Evolutionary conservation across 2,113 vertebrate species (phyloP).

Genomic region (Pygathrix nemaeus): DNA sequence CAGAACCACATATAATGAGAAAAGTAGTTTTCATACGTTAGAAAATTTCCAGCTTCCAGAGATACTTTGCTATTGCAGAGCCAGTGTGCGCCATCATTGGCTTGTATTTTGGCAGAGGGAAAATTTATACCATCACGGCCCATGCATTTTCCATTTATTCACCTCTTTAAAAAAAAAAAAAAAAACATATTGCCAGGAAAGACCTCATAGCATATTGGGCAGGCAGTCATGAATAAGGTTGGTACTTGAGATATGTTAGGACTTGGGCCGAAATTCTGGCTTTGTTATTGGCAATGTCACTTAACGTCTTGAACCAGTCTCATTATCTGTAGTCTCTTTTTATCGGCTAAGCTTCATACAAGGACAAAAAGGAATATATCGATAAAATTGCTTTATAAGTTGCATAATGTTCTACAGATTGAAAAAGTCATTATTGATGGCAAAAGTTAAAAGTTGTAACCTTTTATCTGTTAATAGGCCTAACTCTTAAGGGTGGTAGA

Average conservation of each 20-base stretch:
- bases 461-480: background rate
- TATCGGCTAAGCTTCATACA: background rate
- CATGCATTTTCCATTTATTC: conserved; percentile 21
- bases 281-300: background rate
- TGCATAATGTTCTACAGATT: background rate
- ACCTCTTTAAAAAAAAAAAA: background rate
- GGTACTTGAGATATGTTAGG: background rate
- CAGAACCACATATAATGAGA: conserved; percentile 21
- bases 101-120: conserved; percentile 15
- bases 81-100: background rate
- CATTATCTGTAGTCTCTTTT: background rate
- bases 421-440: background rate
- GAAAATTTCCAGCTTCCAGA: background rate
- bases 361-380: background rate
- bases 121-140: background rate
- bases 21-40: conserved; percentile 36
- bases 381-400: background rate
- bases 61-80: background rate
- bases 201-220: background rate
- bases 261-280: background rate
- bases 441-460: background rate
- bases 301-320: background rate
- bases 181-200: background rate
- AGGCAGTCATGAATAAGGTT: background rate
- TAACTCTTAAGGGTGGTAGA: background rate